phyloP scores from a whole-genome alignment of 1,140 invertebrate genomes.

The Drosophila arizonae region DNA sequence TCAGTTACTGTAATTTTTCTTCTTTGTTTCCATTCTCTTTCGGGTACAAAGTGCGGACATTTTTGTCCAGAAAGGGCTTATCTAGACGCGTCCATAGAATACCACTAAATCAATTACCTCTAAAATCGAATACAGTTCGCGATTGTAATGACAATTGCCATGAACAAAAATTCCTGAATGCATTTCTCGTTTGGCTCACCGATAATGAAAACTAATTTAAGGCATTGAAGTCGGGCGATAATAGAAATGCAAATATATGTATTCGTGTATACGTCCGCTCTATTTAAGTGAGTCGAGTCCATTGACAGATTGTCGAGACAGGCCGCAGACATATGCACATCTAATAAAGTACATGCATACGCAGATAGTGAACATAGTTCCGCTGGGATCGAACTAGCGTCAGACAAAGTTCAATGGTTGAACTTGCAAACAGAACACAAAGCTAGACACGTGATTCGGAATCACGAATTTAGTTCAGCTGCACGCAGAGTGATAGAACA shows the following conservation, averaged over 20 bases:
- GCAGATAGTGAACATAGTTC: constrained; percentile 33
- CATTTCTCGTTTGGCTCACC: constrained; percentile 12
- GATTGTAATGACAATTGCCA: constrained; percentile 2
- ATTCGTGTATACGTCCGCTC: constrained; percentile 16
- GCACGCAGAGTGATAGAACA: neutral
- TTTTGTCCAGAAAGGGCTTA: constrained; percentile 2
- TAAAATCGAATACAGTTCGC: neutral
- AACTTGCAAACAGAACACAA: neutral
- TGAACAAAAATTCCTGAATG: constrained; percentile 11
- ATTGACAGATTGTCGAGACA: constrained; percentile 57
- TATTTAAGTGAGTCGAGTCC: constrained; percentile 41
- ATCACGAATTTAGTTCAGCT: neutral
- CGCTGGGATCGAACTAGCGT: constrained; percentile 13
- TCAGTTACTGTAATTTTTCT: neutral
- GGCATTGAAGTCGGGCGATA: constrained; percentile 33
- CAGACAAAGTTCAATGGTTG: constrained; percentile 39
- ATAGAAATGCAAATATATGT: constrained; percentile 53
- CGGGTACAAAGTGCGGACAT: constrained; percentile 26
- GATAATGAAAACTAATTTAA: constrained; percentile 44
- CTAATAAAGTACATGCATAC: neutral
- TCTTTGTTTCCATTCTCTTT: neutral
- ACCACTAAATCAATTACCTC: neutral
- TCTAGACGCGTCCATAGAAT: constrained; percentile 4
- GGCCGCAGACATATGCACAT: constrained; percentile 26
- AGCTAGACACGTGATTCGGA: constrained; percentile 26